phyloP scores from a whole-genome alignment of 2,888 invertebrate species.

The Drosophila glabriapex region DNA sequence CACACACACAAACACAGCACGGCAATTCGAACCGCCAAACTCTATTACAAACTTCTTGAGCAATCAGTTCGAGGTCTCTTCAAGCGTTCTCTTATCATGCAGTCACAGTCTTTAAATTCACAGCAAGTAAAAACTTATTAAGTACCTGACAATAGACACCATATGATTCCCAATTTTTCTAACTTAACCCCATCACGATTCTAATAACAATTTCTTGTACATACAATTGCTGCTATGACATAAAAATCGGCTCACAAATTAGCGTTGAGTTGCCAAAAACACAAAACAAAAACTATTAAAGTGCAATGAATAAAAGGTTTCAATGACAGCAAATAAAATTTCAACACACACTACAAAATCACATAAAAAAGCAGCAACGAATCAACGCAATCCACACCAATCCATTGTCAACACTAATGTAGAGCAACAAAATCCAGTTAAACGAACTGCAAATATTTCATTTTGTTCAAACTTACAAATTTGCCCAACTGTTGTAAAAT shows the following conservation, averaged over 20 bases:
- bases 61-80: conserved; percentile 23
- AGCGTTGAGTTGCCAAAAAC: conserved; percentile 53
- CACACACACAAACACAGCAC: conserved; percentile 35
- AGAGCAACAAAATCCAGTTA: conserved; percentile 42
- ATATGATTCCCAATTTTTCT: conserved; percentile 23
- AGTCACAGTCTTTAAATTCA: conserved; percentile 10
- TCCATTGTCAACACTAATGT: conserved; percentile 5
- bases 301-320: conserved; percentile 78
- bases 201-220: conserved; percentile 54
- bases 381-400: conserved; percentile 17
- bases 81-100: conserved; percentile 5
- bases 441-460: conserved; percentile 47
- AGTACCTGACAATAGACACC: conserved; percentile 80
- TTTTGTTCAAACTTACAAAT: conserved; percentile 4
- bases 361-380: conserved; percentile 16
- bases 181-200: conserved; percentile 10
- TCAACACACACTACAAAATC: conserved; percentile 37
- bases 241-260: conserved; percentile 6
- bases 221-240: conserved; percentile 35
- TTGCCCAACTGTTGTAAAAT: conserved; percentile 66
- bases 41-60: conserved; percentile 46
- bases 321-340: conserved; percentile 62
- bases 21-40: conserved; percentile 43
- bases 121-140: conserved; percentile 59
- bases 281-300: conserved; percentile 25